These are phyloP conservation scores for Carlito syrichta DNA, from an alignment of 2,113 vertebrate species.

Conservation along the genomic window DNA sequence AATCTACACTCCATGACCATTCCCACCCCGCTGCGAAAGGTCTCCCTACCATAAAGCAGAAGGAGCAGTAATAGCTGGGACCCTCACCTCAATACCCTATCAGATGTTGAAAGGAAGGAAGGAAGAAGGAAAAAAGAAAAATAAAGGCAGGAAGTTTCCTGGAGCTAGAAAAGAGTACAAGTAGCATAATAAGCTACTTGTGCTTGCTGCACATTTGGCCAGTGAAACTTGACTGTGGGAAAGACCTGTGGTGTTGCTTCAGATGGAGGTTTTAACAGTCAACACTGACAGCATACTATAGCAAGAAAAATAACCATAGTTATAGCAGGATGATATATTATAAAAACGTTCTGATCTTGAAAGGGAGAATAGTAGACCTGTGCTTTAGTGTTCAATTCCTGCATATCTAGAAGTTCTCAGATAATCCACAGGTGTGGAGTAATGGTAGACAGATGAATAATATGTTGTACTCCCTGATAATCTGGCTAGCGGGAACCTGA, in stretches of 20 bases:
- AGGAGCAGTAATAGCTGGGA: too few relatives aligned
- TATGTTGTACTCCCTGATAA: not conserved
- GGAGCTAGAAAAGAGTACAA: not conserved
- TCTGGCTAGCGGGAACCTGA: not conserved
- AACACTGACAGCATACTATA: too few relatives aligned
- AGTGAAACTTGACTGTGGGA: not conserved
- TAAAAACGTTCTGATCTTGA: not conserved
- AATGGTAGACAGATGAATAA: rapidly evolving
- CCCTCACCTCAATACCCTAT: too few relatives aligned
- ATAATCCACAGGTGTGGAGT: not conserved
- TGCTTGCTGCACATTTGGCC: not conserved
- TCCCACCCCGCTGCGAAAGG: too few relatives aligned
- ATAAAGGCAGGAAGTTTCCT: not conserved
- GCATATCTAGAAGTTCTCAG: not conserved
- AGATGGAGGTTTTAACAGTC: not conserved
- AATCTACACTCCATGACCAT: too few relatives aligned
- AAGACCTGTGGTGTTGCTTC: rapidly evolving
- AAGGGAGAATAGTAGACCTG: not conserved
- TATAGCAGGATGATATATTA: not conserved
- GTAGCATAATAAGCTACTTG: not conserved
- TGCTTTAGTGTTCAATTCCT: not conserved
- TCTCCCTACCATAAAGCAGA: too few relatives aligned
- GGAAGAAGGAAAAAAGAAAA: too few relatives aligned
- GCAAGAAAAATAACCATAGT: not conserved
- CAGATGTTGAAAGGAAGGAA: too few relatives aligned